A percentile compares a stretch with the other conserved stretches of the same genome.
Evolutionary conservation across 2,797 vertebrate genomes (phyloP).

Genomic region (Sebastes dallii): DNA sequence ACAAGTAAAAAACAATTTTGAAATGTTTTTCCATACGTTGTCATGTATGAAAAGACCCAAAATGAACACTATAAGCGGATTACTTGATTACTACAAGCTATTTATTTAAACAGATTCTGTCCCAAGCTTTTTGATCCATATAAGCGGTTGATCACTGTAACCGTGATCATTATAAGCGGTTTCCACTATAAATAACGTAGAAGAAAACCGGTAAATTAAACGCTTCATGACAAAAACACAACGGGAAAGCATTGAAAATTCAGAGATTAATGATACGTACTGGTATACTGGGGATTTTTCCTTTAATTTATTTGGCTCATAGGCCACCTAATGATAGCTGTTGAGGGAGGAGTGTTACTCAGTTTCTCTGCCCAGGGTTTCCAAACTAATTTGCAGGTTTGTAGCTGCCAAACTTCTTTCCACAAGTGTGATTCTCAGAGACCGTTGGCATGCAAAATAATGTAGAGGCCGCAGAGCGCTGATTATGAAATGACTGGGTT

Average conservation of each 20-base stretch:
- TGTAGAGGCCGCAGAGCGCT: neutral
- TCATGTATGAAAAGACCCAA: too few relatives aligned
- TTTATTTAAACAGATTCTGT: too few relatives aligned
- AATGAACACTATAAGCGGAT: too few relatives aligned
- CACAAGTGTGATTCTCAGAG: conserved; percentile 17
- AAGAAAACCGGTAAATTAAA: neutral
- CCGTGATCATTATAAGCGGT: too few relatives aligned
- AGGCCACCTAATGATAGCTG: conserved; percentile 4
- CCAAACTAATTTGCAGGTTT: neutral
- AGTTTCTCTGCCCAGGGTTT: neutral
- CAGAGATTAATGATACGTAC: neutral
- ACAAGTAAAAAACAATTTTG: too few relatives aligned
- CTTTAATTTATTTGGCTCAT: neutral
- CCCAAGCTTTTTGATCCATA: too few relatives aligned
- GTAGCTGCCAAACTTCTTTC: conserved; percentile 27
- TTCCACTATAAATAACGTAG: neutral
- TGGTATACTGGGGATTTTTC: neutral
- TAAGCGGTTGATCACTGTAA: too few relatives aligned
- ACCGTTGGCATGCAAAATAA: conserved; percentile 20
- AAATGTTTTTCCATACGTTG: too few relatives aligned
- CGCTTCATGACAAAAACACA: neutral
- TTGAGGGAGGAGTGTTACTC: neutral
- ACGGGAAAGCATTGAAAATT: neutral
- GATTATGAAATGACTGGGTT: conserved; percentile 17
- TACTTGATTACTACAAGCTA: too few relatives aligned